phyloP scores from a whole-genome alignment of 2,888 invertebrate genomes.

The Troides helena region DNA sequence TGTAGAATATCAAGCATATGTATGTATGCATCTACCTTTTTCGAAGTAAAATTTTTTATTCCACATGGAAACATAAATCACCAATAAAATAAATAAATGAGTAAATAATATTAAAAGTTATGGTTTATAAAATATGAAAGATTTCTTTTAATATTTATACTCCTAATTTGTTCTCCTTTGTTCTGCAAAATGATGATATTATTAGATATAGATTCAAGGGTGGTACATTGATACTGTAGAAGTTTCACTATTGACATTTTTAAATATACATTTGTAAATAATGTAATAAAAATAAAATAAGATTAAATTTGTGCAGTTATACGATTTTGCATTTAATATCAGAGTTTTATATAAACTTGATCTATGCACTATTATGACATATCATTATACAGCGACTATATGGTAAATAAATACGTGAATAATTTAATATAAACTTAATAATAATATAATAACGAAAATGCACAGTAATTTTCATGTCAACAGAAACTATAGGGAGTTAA shows the following conservation, averaged over 20 bases:
- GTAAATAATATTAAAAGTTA: too few relatives aligned
- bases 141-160: too few relatives aligned
- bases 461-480: not conserved
- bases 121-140: too few relatives aligned
- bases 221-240: not conserved
- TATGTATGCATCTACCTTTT: too few relatives aligned
- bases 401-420: too few relatives aligned
- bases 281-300: not conserved
- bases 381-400: not conserved
- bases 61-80: too few relatives aligned
- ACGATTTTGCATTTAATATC: conserved; percentile 12
- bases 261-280: not conserved
- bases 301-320: conserved; percentile 7
- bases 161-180: not conserved
- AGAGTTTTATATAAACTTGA: conserved; percentile 1
- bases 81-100: too few relatives aligned
- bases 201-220: not conserved
- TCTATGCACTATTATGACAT: not conserved
- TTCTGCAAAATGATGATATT: not conserved
- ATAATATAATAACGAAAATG: not conserved
- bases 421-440: not conserved
- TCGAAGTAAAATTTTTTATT: too few relatives aligned
- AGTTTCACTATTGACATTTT: not conserved
- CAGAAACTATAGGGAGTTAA: not conserved
- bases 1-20: too few relatives aligned